These are phyloP conservation scores for Embidobia sp. DNA, from an alignment of 2,888 invertebrate genomes.

Conservation along the genomic window DNA sequence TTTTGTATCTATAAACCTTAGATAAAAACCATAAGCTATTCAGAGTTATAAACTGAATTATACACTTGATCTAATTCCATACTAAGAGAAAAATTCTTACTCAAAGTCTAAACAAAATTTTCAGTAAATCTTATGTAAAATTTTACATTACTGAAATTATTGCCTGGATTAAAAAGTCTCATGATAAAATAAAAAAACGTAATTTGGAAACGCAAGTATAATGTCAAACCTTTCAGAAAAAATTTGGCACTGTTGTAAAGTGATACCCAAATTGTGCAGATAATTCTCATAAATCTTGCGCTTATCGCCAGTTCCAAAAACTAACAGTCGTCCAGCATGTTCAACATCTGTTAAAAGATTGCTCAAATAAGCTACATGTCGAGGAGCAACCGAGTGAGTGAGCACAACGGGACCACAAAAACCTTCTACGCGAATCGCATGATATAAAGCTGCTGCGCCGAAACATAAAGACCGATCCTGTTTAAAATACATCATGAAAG, in stretches of 20 bases:
- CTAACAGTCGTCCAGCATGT: conserved; percentile 84
- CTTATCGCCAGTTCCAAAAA: conserved; percentile 84
- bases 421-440: conserved; percentile 85
- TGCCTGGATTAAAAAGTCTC: too few relatives aligned
- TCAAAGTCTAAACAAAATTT: too few relatives aligned
- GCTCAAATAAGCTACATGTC: conserved; percentile 90
- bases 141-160: too few relatives aligned
- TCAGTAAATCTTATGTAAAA: too few relatives aligned
- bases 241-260: conserved; percentile 74
- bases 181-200: too few relatives aligned
- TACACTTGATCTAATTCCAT: too few relatives aligned
- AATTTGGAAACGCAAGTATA: too few relatives aligned
- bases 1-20: too few relatives aligned
- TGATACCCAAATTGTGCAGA: conserved; percentile 86
- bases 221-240: conserved; percentile 78
- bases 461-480: conserved; percentile 91
- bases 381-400: conserved; percentile 90
- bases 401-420: conserved; percentile 89
- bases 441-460: conserved; percentile 89
- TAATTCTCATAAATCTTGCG: conserved; percentile 86
- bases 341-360: conserved; percentile 85
- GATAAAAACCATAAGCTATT: too few relatives aligned
- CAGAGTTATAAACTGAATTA: too few relatives aligned
- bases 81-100: too few relatives aligned
- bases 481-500: background rate